Evolutionary conservation across 2,797 vertebrate genomes (phyloP).

Genomic region (Coendou prehensilis): DNA sequence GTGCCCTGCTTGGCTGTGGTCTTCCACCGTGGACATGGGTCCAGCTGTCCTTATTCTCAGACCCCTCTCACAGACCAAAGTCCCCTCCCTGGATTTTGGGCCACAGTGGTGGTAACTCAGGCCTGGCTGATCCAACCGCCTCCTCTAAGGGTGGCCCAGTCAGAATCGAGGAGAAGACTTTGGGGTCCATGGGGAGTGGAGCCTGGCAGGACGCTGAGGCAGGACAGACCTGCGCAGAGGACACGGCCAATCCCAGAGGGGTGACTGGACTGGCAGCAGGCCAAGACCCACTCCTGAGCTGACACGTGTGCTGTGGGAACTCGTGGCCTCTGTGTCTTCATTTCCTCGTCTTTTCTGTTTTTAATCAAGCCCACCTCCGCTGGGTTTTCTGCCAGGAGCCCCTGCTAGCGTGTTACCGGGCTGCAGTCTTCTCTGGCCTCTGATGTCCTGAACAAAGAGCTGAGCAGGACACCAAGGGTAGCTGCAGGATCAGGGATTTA

Average conservation of each 20-base stretch:
- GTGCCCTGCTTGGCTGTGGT: not conserved
- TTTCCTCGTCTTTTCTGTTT: not conserved
- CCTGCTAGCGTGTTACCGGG: fast-evolving
- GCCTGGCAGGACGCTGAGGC: not conserved
- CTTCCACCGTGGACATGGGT: not conserved
- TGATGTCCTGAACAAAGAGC: not conserved
- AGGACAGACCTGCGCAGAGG: not conserved
- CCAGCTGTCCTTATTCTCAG: too few species aligned
- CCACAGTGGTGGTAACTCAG: not conserved
- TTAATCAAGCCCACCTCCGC: not conserved
- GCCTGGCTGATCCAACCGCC: not conserved
- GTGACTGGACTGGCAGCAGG: too few species aligned
- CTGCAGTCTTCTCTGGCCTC: too few species aligned
- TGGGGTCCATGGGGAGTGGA: not conserved
- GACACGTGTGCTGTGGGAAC: not conserved
- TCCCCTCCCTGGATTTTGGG: not conserved
- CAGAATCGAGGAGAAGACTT: not conserved
- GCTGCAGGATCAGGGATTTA: too few species aligned
- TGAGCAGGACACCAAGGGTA: not conserved
- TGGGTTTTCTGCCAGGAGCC: not conserved
- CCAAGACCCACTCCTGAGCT: too few species aligned
- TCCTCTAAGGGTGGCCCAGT: too few species aligned
- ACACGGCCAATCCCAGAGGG: not conserved
- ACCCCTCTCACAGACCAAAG: not conserved
- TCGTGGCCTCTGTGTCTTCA: not conserved